A percentile compares a stretch with the other conserved stretches of the same genome.
phyloP scores from a whole-genome alignment of 1,140 invertebrate species.

The Drosophila cardini region DNA sequence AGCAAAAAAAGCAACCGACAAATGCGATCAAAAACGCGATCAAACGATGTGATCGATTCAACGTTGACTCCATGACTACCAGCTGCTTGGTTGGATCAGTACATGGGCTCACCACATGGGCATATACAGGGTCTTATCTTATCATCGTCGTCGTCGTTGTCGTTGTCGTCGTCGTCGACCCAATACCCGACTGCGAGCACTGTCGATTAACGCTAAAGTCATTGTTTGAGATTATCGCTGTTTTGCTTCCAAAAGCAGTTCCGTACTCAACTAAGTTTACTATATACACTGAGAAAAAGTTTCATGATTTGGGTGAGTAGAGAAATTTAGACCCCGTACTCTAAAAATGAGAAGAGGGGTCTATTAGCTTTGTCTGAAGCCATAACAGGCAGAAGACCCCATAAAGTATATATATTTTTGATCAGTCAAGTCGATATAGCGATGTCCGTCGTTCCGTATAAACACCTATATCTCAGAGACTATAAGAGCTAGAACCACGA shows the following conservation, averaged over 20 bases:
- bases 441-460: no score
- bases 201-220: conserved; percentile 33
- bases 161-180: neutral
- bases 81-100: neutral
- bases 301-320: no score
- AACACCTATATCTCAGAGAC: no score
- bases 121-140: conserved; percentile 30
- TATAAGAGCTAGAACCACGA: no score
- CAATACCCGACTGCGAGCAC: conserved; percentile 20
- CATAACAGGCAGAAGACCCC: no score
- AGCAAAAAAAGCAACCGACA: conserved; percentile 10
- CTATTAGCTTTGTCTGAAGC: no score
- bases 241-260: conserved; percentile 7
- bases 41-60: conserved; percentile 10
- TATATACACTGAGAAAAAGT: no score
- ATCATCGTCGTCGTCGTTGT: conserved; percentile 6
- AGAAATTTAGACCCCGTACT: no score
- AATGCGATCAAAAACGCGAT: neutral
- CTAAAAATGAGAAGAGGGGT: no score
- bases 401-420: no score
- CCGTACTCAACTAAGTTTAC: neutral
- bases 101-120: no score
- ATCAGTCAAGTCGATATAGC: no score
- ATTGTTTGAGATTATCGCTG: conserved; percentile 34
- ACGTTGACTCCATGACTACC: conserved; percentile 38